These are phyloP conservation scores for Nomada hirtipes DNA, from an alignment of 2,888 invertebrate genomes.

Conservation along the genomic window DNA sequence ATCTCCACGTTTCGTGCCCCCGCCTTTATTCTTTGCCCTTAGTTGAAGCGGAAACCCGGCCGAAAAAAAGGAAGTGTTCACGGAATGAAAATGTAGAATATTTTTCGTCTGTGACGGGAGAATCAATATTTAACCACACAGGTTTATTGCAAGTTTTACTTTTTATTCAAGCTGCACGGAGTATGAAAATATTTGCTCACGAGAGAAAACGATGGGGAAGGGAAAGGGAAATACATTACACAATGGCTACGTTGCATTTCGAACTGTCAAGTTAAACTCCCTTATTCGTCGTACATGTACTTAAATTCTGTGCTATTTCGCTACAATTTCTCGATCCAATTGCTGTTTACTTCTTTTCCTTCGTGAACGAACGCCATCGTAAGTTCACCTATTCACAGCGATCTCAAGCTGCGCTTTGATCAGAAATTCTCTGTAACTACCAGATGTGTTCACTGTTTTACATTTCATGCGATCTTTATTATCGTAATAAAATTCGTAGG, in stretches of 20 bases:
- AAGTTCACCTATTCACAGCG: conserved; percentile 36
- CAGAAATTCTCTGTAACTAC: conserved; percentile 20
- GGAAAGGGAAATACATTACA: neutral
- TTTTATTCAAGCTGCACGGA: conserved; percentile 12
- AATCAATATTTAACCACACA: conserved; percentile 6
- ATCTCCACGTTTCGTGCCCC: neutral
- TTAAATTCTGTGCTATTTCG: neutral
- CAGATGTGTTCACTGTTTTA: conserved; percentile 31
- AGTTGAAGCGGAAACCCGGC: neutral
- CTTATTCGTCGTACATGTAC: conserved; percentile 15
- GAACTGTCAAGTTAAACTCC: neutral
- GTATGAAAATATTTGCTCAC: conserved; percentile 33
- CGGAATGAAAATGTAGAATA: neutral
- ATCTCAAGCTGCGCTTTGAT: conserved; percentile 48
- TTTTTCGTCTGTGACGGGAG: conserved; percentile 10
- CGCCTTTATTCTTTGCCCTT: neutral
- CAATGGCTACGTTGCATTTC: conserved; percentile 1
- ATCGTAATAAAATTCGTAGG: conserved; percentile 35
- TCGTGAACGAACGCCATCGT: conserved; percentile 14
- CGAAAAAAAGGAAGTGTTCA: neutral
- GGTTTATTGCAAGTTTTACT: conserved; percentile 11
- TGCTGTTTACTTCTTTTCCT: conserved; percentile 15
- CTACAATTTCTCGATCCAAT: conserved; percentile 22
- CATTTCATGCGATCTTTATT: conserved; percentile 37
- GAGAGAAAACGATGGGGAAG: neutral